Conservation (phyloP, 92 coral and sea anemone genomes). For the Meandrina meandrites region DNA sequence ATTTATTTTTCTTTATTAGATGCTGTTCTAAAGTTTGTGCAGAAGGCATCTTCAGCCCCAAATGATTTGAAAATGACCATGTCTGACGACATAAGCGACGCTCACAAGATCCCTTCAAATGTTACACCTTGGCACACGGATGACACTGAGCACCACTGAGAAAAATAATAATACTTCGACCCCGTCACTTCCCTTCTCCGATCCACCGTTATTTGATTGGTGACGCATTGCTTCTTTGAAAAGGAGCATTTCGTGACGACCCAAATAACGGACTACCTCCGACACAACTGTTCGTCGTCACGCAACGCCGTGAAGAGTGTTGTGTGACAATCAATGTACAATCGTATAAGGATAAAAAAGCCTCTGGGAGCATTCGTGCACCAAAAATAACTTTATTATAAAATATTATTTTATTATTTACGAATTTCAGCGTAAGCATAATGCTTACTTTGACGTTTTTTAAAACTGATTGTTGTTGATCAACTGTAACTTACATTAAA, state of each 20-base stretch:
- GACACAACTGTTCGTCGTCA: not conserved
- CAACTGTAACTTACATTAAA: not conserved
- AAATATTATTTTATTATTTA: too few species aligned
- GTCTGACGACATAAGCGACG: conserved; percentile 19
- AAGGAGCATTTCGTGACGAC: not conserved
- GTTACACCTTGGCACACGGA: conserved; percentile 46
- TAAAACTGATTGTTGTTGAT: not conserved
- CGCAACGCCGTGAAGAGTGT: not conserved
- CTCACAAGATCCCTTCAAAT: conserved; percentile 26
- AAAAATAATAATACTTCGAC: not conserved
- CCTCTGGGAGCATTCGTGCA: not conserved
- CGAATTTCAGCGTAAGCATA: not conserved
- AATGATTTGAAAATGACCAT: conserved; percentile 29
- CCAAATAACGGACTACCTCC: not conserved
- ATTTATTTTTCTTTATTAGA: conserved; percentile 7
- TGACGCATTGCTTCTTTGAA: conserved; percentile 4
- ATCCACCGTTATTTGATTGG: not conserved
- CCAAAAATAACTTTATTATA: not conserved
- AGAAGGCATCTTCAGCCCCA: conserved; percentile 22
- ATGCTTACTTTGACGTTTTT: not conserved
- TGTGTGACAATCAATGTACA: not conserved
- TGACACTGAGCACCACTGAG: not conserved
- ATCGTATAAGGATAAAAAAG: too few species aligned
- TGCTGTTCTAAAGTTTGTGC: conserved; percentile 6
- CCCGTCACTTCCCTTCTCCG: not conserved